Evolutionary conservation across 2,888 invertebrate genomes (phyloP).

Genomic region (Tupiocoris notatus): DNA sequence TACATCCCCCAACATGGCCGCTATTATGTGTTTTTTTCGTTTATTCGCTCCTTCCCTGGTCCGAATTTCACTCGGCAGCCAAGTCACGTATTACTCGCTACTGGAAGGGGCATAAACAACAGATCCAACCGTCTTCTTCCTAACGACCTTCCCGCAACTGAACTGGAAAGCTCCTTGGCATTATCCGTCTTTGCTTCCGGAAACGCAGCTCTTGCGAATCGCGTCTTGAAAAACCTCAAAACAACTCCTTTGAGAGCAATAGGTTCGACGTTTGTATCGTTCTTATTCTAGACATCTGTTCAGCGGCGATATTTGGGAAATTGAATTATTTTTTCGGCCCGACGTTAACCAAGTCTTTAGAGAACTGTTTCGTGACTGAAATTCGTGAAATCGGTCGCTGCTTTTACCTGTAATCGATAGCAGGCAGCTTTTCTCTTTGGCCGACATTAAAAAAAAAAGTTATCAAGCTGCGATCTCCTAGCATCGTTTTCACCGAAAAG

Average conservation of each 20-base stretch:
- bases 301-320: no score
- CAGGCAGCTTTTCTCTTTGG: no score
- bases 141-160: background rate
- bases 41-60: background rate
- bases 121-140: background rate
- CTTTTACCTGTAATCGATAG: no score
- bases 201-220: background rate
- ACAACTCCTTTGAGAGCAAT: background rate
- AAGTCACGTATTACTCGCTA: background rate
- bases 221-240: background rate
- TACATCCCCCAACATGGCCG: background rate
- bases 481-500: no score
- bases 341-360: background rate
- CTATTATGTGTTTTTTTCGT: background rate
- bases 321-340: background rate
- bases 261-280: background rate
- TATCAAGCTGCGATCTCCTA: no score
- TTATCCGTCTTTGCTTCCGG: background rate
- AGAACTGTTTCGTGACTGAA: background rate
- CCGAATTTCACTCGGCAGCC: background rate
- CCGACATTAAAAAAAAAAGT: no score
- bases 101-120: background rate
- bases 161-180: background rate
- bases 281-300: no score
- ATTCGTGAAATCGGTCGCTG: background rate